Evolutionary conservation across 2,113 vertebrate species (phyloP).

Genomic region (Neoarius graeffei): DNA sequence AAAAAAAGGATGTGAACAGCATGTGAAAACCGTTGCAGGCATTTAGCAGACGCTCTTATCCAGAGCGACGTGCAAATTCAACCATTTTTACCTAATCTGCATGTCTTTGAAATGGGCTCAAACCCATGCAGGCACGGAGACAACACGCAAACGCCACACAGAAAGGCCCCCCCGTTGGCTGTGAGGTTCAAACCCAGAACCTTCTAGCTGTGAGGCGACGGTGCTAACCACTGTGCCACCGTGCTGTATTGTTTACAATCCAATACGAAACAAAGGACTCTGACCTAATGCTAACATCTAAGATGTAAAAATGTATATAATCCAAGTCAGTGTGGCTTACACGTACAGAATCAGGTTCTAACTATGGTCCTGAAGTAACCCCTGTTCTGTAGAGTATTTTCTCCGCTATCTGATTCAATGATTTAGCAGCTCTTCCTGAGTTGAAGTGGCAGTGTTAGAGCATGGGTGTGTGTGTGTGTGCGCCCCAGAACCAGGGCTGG

Average conservation of each 20-base stretch:
- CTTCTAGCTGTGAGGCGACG: too few species aligned
- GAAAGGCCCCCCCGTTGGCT: too few species aligned
- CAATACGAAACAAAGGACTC: background rate
- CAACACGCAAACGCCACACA: too few species aligned
- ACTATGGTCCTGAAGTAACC: background rate
- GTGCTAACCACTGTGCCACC: too few species aligned
- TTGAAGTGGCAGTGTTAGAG: background rate
- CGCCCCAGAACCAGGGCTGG: background rate
- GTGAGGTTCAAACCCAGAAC: too few species aligned
- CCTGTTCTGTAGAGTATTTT: background rate
- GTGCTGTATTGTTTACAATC: too few species aligned
- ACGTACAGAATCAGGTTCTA: background rate
- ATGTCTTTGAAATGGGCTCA: too few species aligned
- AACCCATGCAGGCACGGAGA: too few species aligned
- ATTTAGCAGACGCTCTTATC: too few species aligned
- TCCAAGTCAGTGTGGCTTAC: background rate
- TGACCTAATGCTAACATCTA: background rate
- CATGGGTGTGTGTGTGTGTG: background rate
- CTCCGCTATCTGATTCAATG: background rate
- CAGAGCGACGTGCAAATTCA: too few species aligned
- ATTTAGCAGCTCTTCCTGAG: background rate
- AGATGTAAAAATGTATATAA: background rate
- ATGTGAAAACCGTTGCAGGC: background rate
- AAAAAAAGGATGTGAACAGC: background rate
- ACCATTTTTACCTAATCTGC: too few species aligned